Evolutionary conservation across 2,797 vertebrate genomes (phyloP).

Genomic region (Pogonophryne albipinna): DNA sequence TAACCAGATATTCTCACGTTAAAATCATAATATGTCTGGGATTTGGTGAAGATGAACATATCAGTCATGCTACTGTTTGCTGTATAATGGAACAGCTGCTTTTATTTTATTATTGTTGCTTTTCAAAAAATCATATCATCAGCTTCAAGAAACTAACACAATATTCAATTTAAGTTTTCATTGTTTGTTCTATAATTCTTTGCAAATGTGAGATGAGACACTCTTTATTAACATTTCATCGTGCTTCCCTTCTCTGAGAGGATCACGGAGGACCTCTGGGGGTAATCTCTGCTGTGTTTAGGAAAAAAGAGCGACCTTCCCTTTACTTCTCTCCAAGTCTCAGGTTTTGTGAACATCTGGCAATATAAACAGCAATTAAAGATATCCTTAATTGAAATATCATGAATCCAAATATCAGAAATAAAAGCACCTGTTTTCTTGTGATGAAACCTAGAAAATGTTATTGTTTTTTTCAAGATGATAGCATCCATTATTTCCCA

Average conservation of each 20-base stretch:
- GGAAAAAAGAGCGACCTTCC: background rate
- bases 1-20: slow-evolving; percentile 9
- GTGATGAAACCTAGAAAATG: background rate
- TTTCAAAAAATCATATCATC: background rate
- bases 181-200: background rate
- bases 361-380: background rate
- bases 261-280: slow-evolving; percentile 16
- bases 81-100: background rate
- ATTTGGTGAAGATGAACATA: slow-evolving; percentile 5
- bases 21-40: background rate
- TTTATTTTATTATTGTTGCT: background rate
- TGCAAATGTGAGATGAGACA: background rate
- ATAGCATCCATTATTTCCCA: background rate
- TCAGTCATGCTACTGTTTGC: background rate
- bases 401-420: background rate
- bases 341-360: slow-evolving; percentile 3
- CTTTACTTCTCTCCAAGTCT: background rate
- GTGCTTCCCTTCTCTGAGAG: slow-evolving; percentile 1
- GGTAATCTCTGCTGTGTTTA: slow-evolving; percentile 17
- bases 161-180: background rate
- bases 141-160: background rate
- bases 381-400: slow-evolving; percentile 1
- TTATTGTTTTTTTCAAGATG: background rate
- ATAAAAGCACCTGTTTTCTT: slow-evolving; percentile 4
- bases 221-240: background rate